phyloP scores from a whole-genome alignment of 2,888 invertebrate genomes.

The Leptinotarsa tumamoca region DNA sequence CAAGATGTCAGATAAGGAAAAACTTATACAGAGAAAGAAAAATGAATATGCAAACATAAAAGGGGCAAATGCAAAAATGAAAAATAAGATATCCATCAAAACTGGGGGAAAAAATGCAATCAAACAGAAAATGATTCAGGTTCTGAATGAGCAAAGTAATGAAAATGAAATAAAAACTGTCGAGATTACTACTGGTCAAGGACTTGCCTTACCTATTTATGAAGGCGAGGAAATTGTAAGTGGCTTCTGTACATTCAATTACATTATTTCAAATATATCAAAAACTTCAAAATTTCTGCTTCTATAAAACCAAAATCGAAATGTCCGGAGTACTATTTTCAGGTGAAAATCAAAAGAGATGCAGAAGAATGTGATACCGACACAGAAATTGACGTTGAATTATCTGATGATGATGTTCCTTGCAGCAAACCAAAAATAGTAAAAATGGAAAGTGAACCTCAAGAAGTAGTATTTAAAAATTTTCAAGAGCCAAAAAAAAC shows the following conservation, averaged over 20 bases:
- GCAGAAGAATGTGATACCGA: slow-evolving; percentile 65
- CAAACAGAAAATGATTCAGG: slow-evolving; percentile 47
- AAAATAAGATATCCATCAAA: slow-evolving; percentile 43
- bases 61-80: neutral
- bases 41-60: neutral
- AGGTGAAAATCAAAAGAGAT: slow-evolving; percentile 62
- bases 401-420: slow-evolving; percentile 63
- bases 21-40: neutral
- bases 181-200: slow-evolving; percentile 68
- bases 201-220: slow-evolving; percentile 70
- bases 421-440: slow-evolving; percentile 11
- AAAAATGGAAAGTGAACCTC: slow-evolving; percentile 12
- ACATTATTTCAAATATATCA: neutral
- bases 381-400: slow-evolving; percentile 73
- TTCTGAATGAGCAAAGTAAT: slow-evolving; percentile 41
- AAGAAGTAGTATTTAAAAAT: slow-evolving; percentile 7
- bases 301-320: too few species aligned
- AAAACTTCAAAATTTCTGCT: too few species aligned
- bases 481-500: neutral
- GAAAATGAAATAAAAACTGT: slow-evolving; percentile 47
- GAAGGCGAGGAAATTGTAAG: slow-evolving; percentile 69
- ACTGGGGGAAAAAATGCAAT: slow-evolving; percentile 49
- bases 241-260: neutral
- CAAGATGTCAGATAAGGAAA: neutral
- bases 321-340: slow-evolving; percentile 14